These are phyloP conservation scores for Physeter macrocephalus DNA, from an alignment of 2,113 vertebrate species.

Conservation along the genomic window DNA sequence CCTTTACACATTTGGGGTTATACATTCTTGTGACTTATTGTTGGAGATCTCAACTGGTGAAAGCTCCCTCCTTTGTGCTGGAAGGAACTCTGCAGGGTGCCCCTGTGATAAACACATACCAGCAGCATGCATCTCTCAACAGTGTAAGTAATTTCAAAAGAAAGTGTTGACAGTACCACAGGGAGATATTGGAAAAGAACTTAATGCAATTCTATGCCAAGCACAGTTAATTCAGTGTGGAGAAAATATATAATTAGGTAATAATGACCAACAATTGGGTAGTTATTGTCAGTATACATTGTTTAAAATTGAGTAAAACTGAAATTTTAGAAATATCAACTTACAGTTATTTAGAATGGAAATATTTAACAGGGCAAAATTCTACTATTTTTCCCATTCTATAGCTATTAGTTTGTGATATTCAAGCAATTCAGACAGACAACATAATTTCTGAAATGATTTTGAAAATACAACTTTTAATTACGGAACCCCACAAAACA, in stretches of 20 bases:
- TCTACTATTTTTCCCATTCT: neutral
- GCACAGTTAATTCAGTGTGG: slow-evolving; percentile 4
- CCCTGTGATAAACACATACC: neutral
- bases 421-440: neutral
- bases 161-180: neutral
- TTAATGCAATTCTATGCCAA: slow-evolving; percentile 2
- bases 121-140: neutral
- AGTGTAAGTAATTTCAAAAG: slow-evolving; percentile 23
- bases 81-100: neutral
- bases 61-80: neutral
- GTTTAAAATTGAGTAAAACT: neutral
- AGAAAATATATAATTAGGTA: slow-evolving; percentile 6
- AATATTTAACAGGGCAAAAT: neutral
- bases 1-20: neutral
- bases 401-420: neutral
- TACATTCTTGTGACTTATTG: neutral
- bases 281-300: neutral
- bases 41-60: neutral
- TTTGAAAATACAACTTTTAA: neutral
- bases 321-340: neutral
- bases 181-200: neutral
- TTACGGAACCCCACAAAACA: neutral
- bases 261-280: neutral
- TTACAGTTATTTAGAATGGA: neutral
- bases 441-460: neutral